Evolutionary conservation across 2,888 invertebrate species (phyloP).

Genomic region (Eupithecia vulgata): DNA sequence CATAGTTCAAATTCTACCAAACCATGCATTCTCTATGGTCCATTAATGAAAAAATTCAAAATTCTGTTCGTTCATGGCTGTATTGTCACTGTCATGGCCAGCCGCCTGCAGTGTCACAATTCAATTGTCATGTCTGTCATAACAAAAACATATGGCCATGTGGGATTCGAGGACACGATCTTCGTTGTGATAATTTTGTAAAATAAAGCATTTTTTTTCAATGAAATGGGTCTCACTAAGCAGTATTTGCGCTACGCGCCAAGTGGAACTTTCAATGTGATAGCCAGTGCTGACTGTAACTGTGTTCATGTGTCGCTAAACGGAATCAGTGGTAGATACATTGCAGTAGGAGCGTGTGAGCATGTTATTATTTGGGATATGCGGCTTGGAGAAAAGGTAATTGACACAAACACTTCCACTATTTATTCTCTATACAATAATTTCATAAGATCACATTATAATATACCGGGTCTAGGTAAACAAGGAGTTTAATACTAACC

Average conservation of each 20-base stretch:
- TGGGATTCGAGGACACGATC: conserved; percentile 23
- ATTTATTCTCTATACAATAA: neutral
- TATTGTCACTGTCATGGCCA: too few species aligned
- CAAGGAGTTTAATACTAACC: conserved; percentile 19
- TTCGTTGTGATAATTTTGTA: neutral
- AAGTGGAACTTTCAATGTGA: conserved; percentile 93
- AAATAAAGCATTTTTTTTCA: neutral
- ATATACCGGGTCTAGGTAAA: neutral
- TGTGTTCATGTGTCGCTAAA: conserved; percentile 90
- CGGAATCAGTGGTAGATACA: conserved; percentile 91
- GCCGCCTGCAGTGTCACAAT: neutral
- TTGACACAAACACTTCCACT: neutral
- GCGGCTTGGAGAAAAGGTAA: conserved; percentile 91
- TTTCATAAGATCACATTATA: neutral
- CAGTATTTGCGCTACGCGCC: conserved; percentile 96
- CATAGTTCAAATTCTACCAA: too few species aligned
- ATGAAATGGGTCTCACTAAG: conserved; percentile 93
- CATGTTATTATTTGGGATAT: conserved; percentile 98
- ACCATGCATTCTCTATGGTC: too few species aligned
- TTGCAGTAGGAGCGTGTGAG: conserved; percentile 97
- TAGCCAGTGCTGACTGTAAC: conserved; percentile 92
- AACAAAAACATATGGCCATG: conserved; percentile 55
- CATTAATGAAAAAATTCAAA: too few species aligned
- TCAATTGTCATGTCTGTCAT: conserved; percentile 41
- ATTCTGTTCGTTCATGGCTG: too few species aligned